phyloP scores from a whole-genome alignment of 1,140 invertebrate genomes.

The Lutraria rhynchaena region DNA sequence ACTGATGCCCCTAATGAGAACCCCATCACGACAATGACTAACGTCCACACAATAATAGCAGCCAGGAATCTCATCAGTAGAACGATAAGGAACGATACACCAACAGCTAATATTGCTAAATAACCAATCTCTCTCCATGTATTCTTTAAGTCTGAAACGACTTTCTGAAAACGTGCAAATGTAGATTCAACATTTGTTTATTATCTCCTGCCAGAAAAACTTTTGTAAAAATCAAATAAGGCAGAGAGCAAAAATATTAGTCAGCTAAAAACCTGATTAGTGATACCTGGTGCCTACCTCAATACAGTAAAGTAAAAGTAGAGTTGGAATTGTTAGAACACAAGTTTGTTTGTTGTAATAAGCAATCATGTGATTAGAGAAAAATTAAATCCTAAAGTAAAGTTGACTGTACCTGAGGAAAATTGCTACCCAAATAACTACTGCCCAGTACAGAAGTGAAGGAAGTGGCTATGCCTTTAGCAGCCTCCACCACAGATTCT shows the following conservation, averaged over 20 bases:
- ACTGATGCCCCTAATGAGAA: slow-evolving; percentile 62
- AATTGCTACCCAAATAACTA: slow-evolving; percentile 36
- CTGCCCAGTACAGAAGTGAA: slow-evolving; percentile 52
- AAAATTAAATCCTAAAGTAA: neutral
- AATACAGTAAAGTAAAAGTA: no score
- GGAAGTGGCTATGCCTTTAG: slow-evolving; percentile 44
- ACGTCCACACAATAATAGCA: slow-evolving; percentile 81
- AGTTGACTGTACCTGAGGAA: slow-evolving; percentile 48
- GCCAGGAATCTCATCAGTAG: slow-evolving; percentile 86
- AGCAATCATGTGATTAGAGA: no score
- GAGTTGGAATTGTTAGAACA: no score
- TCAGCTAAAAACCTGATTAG: no score
- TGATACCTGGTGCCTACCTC: no score
- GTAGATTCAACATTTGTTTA: no score
- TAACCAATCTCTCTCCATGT: slow-evolving; percentile 87
- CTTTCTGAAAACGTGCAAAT: slow-evolving; percentile 83
- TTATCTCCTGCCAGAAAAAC: neutral
- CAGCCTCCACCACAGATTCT: slow-evolving; percentile 31
- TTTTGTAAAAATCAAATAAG: no score
- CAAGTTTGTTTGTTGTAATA: no score
- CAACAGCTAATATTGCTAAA: slow-evolving; percentile 85
- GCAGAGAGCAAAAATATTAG: no score
- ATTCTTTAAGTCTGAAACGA: slow-evolving; percentile 85
- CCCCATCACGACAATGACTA: slow-evolving; percentile 63
- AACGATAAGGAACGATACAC: slow-evolving; percentile 85